phyloP scores from a whole-genome alignment of 2,113 vertebrate genomes.

The Chloroceryle aenea region DNA sequence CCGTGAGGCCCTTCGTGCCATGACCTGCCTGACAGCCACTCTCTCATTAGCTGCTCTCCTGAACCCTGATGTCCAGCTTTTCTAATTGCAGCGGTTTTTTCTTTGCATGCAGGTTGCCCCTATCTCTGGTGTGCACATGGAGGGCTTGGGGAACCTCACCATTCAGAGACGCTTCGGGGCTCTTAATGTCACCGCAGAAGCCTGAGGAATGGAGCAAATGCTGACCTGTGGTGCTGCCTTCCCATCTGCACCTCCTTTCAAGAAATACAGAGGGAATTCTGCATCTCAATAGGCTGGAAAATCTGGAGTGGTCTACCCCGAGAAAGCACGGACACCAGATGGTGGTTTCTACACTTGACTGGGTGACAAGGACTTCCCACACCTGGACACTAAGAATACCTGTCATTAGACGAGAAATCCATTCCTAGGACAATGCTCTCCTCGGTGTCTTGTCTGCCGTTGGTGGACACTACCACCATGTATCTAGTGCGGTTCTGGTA shows the following conservation, averaged over 20 bases:
- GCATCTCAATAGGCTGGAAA: background rate
- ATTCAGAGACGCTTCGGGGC: background rate
- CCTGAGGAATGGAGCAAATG: background rate
- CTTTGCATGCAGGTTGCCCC: background rate
- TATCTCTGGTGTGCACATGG: background rate
- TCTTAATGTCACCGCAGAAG: background rate
- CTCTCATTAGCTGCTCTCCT: background rate
- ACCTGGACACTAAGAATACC: conserved; percentile 67
- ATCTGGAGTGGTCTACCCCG: background rate
- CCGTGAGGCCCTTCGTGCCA: background rate
- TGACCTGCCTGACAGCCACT: background rate
- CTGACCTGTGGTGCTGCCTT: background rate
- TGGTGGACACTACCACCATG: conserved; percentile 97
- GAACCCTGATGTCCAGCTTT: background rate
- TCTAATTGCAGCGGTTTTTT: background rate
- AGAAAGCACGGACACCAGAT: background rate
- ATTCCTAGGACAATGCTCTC: conserved; percentile 96
- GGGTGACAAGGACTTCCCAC: background rate
- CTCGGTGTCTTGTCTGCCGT: conserved; percentile 94
- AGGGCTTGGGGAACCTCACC: background rate
- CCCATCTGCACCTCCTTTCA: background rate
- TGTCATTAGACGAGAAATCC: conserved; percentile 93
- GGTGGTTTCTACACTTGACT: background rate
- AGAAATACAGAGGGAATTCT: background rate
- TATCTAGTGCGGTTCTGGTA: conserved; percentile 92